Evolutionary conservation across 2,113 vertebrate species (phyloP), one percentile per base, ranked within the genome.

Genomic region (Gnathonemus echidnorhynchus): DNA sequence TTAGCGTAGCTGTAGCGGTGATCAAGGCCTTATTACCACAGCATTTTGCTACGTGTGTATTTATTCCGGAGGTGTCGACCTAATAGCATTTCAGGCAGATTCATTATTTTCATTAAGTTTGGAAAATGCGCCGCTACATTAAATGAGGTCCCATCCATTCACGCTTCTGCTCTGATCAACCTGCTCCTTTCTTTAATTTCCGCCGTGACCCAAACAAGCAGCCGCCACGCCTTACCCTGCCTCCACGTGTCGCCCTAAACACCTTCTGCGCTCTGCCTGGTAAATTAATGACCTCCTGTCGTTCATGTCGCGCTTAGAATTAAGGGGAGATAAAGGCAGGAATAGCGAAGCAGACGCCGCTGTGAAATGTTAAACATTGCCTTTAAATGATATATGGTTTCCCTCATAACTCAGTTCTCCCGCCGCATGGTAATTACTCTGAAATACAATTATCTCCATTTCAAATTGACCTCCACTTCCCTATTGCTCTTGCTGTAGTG

Each of bases 31-130:
- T 42, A 15, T 42, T 19, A 35, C 74, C 9, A 62, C 62, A 74
- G 45, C 17, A 70, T 17, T 74, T 88, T 17, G 21, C 46, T 4
- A 24, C 19, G 13, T 50, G 52, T 42, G 10, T 56, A 31, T 35
- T 83, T 50, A 2, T n/a, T 42, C 70, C 0, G 19, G 46, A 50
- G 48, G 50, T 53, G 70, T 80, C 88, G 10, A 31, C 35, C 19
- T 42, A 39, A 80, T 46, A 19, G 77, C 88, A 42, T 89, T 89
- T 56, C n/a, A 83, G 42, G 27, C 70, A n/a, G 88, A 83, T 89
- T 84, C 50, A 89, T 83, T 83, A 89, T 84, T 56, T 83, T 42
- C 35, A 89, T 89, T 89, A 89, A 45, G 50, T 83, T 56, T 56
- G 50, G 35, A 84, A 53, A 53, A n/a, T 56, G 10, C 31, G n/a